Conservation (phyloP, 1,140 invertebrate species). For the Amyelois transitella region DNA sequence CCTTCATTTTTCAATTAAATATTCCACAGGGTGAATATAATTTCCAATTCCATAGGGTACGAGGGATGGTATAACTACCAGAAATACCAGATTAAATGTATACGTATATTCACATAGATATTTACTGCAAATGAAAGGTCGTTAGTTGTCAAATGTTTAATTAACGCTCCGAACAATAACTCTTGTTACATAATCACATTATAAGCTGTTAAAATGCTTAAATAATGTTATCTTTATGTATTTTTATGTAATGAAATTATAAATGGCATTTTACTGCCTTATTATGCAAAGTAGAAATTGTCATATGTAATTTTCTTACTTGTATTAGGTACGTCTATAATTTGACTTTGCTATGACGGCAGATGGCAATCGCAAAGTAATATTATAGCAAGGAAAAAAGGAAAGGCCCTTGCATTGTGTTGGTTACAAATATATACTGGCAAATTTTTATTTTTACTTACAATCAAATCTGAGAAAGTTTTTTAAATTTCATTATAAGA, state of each 20-base stretch:
- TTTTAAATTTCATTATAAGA: not conserved
- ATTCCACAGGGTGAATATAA: too few relatives aligned
- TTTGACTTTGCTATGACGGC: not conserved
- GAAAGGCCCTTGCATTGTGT: too few relatives aligned
- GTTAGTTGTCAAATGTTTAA: conserved; percentile 1
- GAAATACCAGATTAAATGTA: not conserved
- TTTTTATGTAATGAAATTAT: too few relatives aligned
- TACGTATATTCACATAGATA: not conserved
- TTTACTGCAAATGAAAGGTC: conserved; percentile 8
- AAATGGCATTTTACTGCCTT: too few relatives aligned
- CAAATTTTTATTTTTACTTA: not conserved
- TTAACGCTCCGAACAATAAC: not conserved
- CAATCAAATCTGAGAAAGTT: not conserved
- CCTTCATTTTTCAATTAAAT: too few relatives aligned
- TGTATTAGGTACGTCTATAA: not conserved
- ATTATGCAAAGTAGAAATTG: not conserved
- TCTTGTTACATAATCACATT: not conserved
- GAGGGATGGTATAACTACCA: too few relatives aligned
- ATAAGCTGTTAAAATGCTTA: not conserved
- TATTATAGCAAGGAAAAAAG: not conserved
- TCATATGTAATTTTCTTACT: not conserved
- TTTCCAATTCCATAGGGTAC: too few relatives aligned
- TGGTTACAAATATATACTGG: not conserved
- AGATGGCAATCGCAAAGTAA: not conserved
- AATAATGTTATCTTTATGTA: too few relatives aligned